Conservation (phyloP, 2,113 vertebrate species). For the Haliaeetus leucogaster region DNA sequence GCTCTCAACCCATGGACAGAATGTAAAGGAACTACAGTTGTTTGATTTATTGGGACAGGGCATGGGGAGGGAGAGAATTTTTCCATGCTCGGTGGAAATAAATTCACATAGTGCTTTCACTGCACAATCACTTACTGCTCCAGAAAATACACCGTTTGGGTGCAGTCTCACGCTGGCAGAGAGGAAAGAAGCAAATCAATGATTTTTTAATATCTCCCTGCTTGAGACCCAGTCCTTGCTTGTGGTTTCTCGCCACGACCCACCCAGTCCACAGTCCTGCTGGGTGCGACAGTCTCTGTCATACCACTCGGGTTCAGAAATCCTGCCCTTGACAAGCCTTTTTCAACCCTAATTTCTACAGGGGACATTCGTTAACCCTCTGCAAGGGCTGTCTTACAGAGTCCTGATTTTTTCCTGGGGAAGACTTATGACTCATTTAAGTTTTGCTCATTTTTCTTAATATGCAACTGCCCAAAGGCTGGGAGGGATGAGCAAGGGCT, state of each 20-base stretch:
- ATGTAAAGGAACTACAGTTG: slow-evolving; percentile 41
- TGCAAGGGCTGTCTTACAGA: neutral
- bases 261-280: neutral
- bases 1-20: neutral
- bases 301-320: neutral
- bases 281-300: neutral
- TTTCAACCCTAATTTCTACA: neutral
- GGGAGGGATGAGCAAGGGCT: neutral
- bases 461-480: neutral
- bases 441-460: neutral
- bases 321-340: neutral
- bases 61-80: neutral
- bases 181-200: neutral
- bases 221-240: neutral
- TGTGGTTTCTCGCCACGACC: neutral
- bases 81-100: slow-evolving; percentile 43
- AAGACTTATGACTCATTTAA: neutral
- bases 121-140: neutral
- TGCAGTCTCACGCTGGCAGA: neutral
- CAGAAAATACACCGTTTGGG: neutral
- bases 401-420: neutral
- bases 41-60: slow-evolving; percentile 36
- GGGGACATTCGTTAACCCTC: neutral
- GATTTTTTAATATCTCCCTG: neutral
- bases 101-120: neutral